Conservation (phyloP, 2,113 vertebrate species). For the Cichladusa arquata region DNA sequence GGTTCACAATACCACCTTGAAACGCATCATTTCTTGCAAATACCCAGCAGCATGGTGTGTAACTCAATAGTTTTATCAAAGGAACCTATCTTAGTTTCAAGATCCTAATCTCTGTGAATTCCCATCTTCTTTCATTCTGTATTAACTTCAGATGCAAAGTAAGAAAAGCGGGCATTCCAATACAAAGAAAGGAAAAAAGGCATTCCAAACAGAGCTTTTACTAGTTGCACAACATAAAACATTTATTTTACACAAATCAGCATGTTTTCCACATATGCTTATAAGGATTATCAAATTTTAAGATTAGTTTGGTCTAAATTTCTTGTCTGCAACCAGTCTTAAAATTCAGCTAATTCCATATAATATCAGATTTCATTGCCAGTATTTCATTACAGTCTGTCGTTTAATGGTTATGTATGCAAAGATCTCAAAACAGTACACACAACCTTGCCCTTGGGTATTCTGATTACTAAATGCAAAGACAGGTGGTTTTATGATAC, state of each 20-base stretch:
- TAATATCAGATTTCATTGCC: background rate
- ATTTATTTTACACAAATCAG: background rate
- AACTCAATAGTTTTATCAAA: background rate
- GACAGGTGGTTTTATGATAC: background rate
- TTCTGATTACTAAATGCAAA: background rate
- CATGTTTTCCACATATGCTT: background rate
- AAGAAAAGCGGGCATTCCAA: background rate
- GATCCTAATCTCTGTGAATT: background rate
- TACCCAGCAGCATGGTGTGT: background rate
- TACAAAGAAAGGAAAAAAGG: background rate
- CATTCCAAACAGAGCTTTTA: background rate
- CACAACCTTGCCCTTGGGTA: background rate
- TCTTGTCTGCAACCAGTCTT: background rate
- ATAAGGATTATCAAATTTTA: background rate
- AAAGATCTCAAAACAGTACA: background rate
- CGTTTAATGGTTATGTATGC: accelerated
- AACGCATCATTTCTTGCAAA: background rate
- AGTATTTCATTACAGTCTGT: background rate
- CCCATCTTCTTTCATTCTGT: background rate
- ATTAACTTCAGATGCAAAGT: background rate
- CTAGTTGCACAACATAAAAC: background rate
- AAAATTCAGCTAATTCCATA: background rate
- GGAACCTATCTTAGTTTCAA: background rate
- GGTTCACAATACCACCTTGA: background rate
- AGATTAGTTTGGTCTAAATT: background rate